phyloP scores from a whole-genome alignment of 2,113 vertebrate species.

The Calidris pygmaea region DNA sequence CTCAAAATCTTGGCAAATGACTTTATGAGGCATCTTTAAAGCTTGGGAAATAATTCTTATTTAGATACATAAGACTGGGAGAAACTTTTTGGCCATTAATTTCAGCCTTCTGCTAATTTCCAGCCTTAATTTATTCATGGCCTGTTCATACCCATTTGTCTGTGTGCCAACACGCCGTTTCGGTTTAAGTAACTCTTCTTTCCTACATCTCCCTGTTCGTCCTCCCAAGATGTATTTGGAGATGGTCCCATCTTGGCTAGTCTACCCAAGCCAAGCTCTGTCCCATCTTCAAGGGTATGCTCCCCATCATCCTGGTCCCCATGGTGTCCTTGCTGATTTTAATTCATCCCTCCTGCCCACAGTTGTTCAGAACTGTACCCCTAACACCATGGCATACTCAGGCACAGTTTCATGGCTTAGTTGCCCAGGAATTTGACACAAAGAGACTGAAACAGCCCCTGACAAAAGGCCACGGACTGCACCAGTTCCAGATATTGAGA shows the following conservation, averaged over 20 bases:
- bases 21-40: constrained; percentile 18
- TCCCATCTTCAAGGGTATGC: neutral
- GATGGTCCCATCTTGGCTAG: neutral
- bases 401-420: neutral
- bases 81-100: constrained; percentile 29
- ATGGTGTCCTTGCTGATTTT: accelerated
- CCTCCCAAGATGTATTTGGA: neutral
- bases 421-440: neutral
- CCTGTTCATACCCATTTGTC: constrained; percentile 20
- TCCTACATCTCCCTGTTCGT: neutral
- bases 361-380: neutral
- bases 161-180: neutral
- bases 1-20: constrained; percentile 3
- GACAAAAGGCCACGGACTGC: neutral
- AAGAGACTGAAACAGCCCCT: neutral
- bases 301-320: neutral
- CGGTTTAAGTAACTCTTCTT: constrained; percentile 17
- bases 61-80: neutral
- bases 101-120: constrained; percentile 43
- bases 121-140: constrained; percentile 40
- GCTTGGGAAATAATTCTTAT: constrained; percentile 20
- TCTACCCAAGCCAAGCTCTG: neutral
- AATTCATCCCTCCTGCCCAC: neutral
- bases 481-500: neutral
- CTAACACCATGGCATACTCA: neutral